Base-by-base conservation (phyloP, 2,888 invertebrate genomes). In the Oxystoma pomonae region DNA sequence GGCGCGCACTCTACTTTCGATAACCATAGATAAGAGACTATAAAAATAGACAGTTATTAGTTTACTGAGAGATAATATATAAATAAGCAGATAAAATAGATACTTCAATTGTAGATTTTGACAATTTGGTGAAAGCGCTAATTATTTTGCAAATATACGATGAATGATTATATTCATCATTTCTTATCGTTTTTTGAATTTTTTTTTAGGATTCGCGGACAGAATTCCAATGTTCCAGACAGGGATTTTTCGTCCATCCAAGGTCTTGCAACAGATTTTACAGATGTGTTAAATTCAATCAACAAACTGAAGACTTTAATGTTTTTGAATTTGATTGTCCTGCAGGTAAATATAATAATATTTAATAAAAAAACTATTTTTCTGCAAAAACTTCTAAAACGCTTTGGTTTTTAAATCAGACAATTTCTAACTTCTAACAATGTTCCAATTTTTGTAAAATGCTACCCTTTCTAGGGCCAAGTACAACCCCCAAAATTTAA, bases 321-420 rank as follows among this genome's bases (percentile, higher is more conserved):
- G 90, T 91, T 52, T 91, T 91, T 77, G 90, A 91, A 75, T 92
- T 91, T 76, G 90, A 90, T 77, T 92, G 92, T 73, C 91, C 91
- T 0, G 85, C 87, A 20, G 67, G 67, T 67, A 65, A 58, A 22
- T 9, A n/a, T 35, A 35, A 35, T 35, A 35, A 35, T 35, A 7
- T n/a, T n/a, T n/a, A n/a, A n/a, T n/a, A n/a, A n/a, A n/a, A n/a
- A n/a, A n/a, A n/a, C n/a, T n/a, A n/a, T n/a, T n/a, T n/a, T n/a
- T n/a, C n/a, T n/a, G n/a, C n/a, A n/a, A n/a, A n/a, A n/a, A n/a
- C n/a, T n/a, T n/a, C n/a, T n/a, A n/a, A n/a, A n/a, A n/a, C n/a
- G n/a, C n/a, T n/a, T n/a, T n/a, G n/a, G n/a, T n/a, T n/a, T n/a
- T n/a, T n/a, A n/a, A n/a, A n/a, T n/a, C n/a, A n/a, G n/a, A n/a